Evolutionary conservation across 2,888 invertebrate genomes (phyloP), one percentile per base, ranked within the genome.

Genomic region (Octonoba sinensis): DNA sequence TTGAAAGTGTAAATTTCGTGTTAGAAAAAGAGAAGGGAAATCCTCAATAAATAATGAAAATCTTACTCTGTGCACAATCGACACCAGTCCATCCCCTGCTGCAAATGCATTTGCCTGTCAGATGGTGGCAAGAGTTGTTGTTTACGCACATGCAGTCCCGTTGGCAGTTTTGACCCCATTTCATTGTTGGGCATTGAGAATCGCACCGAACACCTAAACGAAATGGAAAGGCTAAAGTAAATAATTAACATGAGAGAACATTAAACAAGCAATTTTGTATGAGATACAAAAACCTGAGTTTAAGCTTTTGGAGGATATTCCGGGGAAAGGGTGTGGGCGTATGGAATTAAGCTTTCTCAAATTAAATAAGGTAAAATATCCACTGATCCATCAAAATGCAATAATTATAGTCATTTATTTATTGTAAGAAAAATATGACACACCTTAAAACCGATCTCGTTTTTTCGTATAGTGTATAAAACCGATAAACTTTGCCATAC

Each of bases 81-180:
- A 46, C 24, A 12, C 81, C 81, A 0, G 70, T 75, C 74, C 74
- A 82, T 12, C 81, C 81, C 47, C 70, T 74, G 16, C 49, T 22
- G 36, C 81, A 82, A 36, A 82, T 56, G 49, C 81, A 82, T 36
- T 74, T 65, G 15, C 81, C 81, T 1, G 81, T 82, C 16, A 70
- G 22, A 46, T 74, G 81, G 54, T 82, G 74, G 16, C 81, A 82
- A 4, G 81, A 70, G 24, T 51, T 59, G 46, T 82, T 82, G 44
- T 82, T 74, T 18, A 36, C 27, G 20, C 81, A 82, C 1, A 46
- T 46, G 16, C 81, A 82, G 24, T 62, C 56, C 15, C 64, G 27
- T 59, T 75, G 56, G 65, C 81, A 82, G 62, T 82, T 82, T 22
- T 62, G 64, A 16, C 81, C 81, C 81, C 81, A 82, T 13, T 54